A percentile compares a stretch with the other conserved stretches of the same genome.
phyloP scores from a whole-genome alignment of 2,797 vertebrate genomes.

The Huso huso region DNA sequence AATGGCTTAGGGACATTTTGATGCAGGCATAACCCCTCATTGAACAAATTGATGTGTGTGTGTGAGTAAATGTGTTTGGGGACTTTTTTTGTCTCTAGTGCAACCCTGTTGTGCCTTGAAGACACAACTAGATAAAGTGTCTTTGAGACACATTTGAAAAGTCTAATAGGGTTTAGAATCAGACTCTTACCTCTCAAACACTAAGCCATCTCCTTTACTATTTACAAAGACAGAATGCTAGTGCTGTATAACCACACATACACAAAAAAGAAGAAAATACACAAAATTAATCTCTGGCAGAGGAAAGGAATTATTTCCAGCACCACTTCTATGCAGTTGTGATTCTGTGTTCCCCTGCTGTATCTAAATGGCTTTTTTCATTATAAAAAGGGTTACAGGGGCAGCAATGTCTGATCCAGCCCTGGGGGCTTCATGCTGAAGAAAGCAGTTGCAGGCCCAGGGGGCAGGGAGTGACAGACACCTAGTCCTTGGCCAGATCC shows the following conservation, averaged over 20 bases:
- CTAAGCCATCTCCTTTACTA: not conserved
- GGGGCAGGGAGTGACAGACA: not conserved
- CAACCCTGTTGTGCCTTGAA: no score
- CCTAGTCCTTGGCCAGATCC: slow-evolving; percentile 11
- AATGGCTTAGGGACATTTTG: no score
- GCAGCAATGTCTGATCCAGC: slow-evolving; percentile 9
- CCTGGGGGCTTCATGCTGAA: slow-evolving; percentile 25
- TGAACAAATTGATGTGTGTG: no score
- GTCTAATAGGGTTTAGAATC: not conserved
- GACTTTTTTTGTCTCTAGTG: no score
- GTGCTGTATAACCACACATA: slow-evolving; percentile 18
- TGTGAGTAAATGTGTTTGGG: no score
- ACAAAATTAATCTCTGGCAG: slow-evolving; percentile 23
- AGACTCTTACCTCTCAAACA: slow-evolving; percentile 1
- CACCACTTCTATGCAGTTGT: not conserved
- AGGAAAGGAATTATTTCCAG: slow-evolving; percentile 6
- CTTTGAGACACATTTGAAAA: not conserved
- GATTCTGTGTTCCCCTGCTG: not conserved
- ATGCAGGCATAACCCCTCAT: no score
- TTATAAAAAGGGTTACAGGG: slow-evolving; percentile 9
- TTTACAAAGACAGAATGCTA: slow-evolving; percentile 13
- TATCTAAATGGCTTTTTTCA: not conserved
- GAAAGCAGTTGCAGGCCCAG: slow-evolving; percentile 23
- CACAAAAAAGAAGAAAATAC: slow-evolving; percentile 28
- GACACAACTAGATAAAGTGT: no score